A percentile compares a stretch with the other conserved stretches of the same genome.
Conservation (phyloP, 2,797 vertebrate genomes). For the Manis pentadactyla region DNA sequence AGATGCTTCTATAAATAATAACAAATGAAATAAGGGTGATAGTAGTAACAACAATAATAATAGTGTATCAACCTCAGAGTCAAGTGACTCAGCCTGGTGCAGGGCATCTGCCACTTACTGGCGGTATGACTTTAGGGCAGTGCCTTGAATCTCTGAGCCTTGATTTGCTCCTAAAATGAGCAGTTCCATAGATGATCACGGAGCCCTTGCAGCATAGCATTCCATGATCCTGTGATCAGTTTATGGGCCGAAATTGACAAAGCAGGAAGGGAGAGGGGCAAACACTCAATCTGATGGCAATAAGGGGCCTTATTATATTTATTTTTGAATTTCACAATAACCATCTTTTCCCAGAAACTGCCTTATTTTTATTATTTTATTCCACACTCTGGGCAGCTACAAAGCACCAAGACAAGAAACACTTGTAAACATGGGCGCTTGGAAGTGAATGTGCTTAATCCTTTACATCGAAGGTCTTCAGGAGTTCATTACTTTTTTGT, state of each 20-base stretch:
- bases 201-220: background rate
- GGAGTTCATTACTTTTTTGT: constrained; percentile 52
- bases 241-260: constrained; percentile 40
- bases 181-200: background rate
- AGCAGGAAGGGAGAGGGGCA: background rate
- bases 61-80: background rate
- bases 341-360: constrained; percentile 71
- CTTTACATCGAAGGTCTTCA: constrained; percentile 59
- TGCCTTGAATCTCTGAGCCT: background rate
- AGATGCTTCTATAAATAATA: background rate
- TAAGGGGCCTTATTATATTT: constrained; percentile 12
- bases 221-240: background rate
- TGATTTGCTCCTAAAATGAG: background rate
- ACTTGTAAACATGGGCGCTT: constrained; percentile 56
- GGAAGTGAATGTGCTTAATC: constrained; percentile 42
- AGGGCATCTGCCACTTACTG: background rate
- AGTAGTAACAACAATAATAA: background rate
- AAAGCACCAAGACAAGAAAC: constrained; percentile 69
- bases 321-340: constrained; percentile 68
- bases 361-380: constrained; percentile 74
- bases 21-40: background rate
- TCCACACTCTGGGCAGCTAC: constrained; percentile 66
- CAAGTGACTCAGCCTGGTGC: background rate
- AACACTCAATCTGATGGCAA: constrained; percentile 46
- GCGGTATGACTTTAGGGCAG: background rate